phyloP scores from a whole-genome alignment of 1,140 invertebrate species.

The Tigriopus japonicus region DNA sequence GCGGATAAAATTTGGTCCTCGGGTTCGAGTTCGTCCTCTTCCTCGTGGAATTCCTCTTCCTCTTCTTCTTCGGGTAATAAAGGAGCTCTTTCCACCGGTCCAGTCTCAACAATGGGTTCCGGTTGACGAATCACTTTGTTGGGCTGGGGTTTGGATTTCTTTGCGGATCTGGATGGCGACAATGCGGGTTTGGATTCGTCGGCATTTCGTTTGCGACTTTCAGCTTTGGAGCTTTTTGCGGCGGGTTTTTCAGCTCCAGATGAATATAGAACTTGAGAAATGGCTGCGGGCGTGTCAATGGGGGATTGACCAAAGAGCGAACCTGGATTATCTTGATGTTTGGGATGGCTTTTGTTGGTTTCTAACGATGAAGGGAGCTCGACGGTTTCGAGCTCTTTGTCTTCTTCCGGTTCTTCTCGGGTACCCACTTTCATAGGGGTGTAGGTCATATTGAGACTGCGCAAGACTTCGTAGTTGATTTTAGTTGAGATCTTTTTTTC shows the following conservation, averaged over 20 bases:
- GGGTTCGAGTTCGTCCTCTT: neutral
- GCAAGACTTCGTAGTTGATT: slow-evolving; percentile 93
- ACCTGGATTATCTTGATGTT: too few species aligned
- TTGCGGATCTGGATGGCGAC: neutral
- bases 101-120: slow-evolving; percentile 20
- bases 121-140: neutral
- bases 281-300: neutral
- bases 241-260: neutral
- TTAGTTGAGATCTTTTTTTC: slow-evolving; percentile 89
- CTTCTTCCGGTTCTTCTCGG: neutral
- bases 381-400: neutral
- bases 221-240: neutral
- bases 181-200: neutral
- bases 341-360: too few species aligned
- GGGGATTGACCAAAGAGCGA: too few species aligned
- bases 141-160: neutral
- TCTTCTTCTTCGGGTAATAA: neutral
- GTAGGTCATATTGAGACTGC: slow-evolving; percentile 39
- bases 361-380: neutral
- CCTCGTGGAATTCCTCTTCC: neutral
- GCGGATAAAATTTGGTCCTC: slow-evolving; percentile 10
- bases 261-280: neutral
- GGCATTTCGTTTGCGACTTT: neutral
- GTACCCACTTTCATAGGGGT: neutral
- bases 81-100: slow-evolving; percentile 17